Evolutionary conservation across 2,113 vertebrate species (phyloP).

Genomic region (Ia io): DNA sequence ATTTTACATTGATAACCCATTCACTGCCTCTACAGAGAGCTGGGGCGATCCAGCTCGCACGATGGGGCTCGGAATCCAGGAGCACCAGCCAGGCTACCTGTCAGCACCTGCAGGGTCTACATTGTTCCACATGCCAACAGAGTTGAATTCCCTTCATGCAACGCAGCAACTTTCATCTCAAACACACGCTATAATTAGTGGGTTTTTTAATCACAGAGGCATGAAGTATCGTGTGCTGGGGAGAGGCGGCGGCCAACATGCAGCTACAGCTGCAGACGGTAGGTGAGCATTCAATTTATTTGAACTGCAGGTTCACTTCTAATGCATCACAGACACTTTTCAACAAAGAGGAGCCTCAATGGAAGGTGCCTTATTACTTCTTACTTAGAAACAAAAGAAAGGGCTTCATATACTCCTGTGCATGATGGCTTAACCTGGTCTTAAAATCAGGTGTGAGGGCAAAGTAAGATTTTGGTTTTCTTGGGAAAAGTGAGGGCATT

Average conservation of each 20-base stretch:
- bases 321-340: too few relatives aligned
- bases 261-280: neutral
- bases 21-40: too few relatives aligned
- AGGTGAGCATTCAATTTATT: neutral
- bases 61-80: neutral
- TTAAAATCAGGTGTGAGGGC: neutral
- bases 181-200: neutral
- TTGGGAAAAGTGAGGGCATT: neutral
- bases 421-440: neutral
- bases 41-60: neutral
- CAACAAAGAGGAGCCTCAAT: too few relatives aligned
- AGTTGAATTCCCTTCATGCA: neutral
- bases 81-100: neutral
- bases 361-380: neutral
- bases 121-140: neutral
- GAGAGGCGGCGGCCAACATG: rapidly evolving
- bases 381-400: neutral
- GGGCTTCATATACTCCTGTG: neutral
- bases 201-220: constrained; percentile 45
- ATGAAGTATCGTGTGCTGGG: neutral
- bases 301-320: neutral
- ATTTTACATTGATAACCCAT: neutral
- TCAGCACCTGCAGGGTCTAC: neutral
- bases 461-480: neutral
- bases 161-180: neutral